phyloP scores from a whole-genome alignment of 1,140 invertebrate species.

The Cardiocondyla obscurior region DNA sequence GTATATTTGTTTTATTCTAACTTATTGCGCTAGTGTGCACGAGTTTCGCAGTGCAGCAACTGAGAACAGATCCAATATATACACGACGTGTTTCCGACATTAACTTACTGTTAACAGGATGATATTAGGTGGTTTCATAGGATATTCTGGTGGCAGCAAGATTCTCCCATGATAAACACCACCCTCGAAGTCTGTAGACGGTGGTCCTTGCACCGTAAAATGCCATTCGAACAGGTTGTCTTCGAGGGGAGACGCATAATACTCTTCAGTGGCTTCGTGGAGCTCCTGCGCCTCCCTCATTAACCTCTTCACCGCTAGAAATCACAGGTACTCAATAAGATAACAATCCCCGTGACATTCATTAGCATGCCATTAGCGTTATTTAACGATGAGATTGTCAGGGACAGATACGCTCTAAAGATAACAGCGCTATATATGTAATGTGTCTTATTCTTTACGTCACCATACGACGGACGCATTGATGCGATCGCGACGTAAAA shows the following conservation, averaged over 20 bases:
- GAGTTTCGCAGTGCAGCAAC: too few relatives aligned
- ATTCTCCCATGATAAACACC: slow-evolving; percentile 97
- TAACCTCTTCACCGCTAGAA: slow-evolving; percentile 95
- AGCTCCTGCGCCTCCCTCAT: slow-evolving; percentile 97
- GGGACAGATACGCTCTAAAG: neutral
- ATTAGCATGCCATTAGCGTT: neutral
- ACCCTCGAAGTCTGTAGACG: slow-evolving; percentile 94
- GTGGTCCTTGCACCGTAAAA: slow-evolving; percentile 96
- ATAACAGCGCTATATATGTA: neutral
- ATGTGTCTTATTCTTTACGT: neutral
- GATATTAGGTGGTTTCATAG: slow-evolving; percentile 98
- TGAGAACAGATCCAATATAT: too few relatives aligned
- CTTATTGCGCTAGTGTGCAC: too few relatives aligned
- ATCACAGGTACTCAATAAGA: neutral
- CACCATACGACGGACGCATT: neutral
- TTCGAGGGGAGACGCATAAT: slow-evolving; percentile 95
- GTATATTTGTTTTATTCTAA: too few relatives aligned
- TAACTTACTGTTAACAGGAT: slow-evolving; percentile 93
- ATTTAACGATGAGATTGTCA: neutral
- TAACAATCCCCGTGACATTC: neutral
- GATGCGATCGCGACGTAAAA: neutral
- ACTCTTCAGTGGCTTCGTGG: slow-evolving; percentile 94
- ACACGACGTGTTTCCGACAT: neutral
- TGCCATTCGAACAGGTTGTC: slow-evolving; percentile 99
- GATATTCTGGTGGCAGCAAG: slow-evolving; percentile 95